A percentile compares a stretch with the other conserved stretches of the same genome.
Conservation (phyloP, 2,888 invertebrate species). For the Stomorhina lunata region DNA sequence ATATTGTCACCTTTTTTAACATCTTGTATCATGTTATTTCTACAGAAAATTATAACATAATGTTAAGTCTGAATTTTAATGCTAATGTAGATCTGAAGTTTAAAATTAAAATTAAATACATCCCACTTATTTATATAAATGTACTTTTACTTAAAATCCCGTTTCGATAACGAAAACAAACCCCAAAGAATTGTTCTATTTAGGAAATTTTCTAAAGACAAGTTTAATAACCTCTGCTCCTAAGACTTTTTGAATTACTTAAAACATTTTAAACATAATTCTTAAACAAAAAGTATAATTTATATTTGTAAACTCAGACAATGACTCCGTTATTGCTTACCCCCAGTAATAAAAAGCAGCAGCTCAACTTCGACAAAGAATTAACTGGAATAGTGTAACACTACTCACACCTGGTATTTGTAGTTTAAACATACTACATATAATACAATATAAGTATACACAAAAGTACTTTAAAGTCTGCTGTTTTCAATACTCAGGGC, state of each 20-base stretch:
- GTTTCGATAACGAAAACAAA: neutral
- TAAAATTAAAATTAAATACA: too few species aligned
- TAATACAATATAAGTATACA: too few species aligned
- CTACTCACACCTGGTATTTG: conserved; percentile 31
- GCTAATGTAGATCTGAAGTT: too few species aligned
- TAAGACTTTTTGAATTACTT: neutral
- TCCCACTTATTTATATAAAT: too few species aligned
- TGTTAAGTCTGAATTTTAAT: too few species aligned
- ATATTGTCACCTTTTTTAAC: too few species aligned
- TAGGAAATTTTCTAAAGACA: neutral
- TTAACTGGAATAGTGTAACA: conserved; percentile 41
- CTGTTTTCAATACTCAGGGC: neutral
- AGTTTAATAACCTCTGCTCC: conserved; percentile 49
- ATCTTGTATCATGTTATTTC: too few species aligned
- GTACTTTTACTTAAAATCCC: conserved; percentile 17
- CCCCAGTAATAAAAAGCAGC: too few species aligned
- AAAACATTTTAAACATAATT: neutral
- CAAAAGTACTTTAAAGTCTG: too few species aligned
- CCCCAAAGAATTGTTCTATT: conserved; percentile 2
- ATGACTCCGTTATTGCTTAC: too few species aligned
- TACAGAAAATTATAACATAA: too few species aligned
- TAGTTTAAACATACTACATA: neutral
- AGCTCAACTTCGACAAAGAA: neutral
- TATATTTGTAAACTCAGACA: neutral
- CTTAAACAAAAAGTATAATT: neutral